Evolutionary conservation across 2,797 vertebrate species (phyloP).

Genomic region (Spinibarbus caldwelli): DNA sequence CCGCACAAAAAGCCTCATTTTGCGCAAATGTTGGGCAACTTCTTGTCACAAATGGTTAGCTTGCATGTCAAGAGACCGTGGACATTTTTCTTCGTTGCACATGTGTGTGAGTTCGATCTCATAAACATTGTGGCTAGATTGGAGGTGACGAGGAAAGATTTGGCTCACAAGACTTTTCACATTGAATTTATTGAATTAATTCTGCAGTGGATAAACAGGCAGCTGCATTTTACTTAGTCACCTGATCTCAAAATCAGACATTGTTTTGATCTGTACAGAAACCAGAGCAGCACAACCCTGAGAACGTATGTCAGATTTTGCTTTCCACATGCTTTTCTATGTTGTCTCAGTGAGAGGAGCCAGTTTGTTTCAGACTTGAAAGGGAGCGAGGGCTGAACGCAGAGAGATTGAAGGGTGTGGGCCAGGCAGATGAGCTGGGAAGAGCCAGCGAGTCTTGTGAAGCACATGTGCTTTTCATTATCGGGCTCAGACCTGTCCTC

Average conservation of each 20-base stretch:
- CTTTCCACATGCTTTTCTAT: conserved; percentile 9
- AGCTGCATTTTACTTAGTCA: conserved; percentile 44
- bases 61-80: conserved; percentile 42
- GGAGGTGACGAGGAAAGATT: background rate
- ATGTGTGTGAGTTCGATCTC: conserved; percentile 45
- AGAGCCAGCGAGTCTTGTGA: conserved; percentile 64
- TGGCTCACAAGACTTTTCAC: background rate
- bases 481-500: conserved; percentile 68
- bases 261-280: conserved; percentile 22
- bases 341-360: conserved; percentile 22
- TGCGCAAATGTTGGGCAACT: conserved; percentile 26
- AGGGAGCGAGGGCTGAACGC: conserved; percentile 45
- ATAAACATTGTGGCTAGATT: conserved; percentile 12
- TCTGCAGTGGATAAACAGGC: conserved; percentile 1
- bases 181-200: conserved; percentile 26
- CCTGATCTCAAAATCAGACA: background rate
- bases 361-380: conserved; percentile 44
- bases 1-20: background rate
- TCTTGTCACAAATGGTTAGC: conserved; percentile 65
- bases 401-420: conserved; percentile 66
- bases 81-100: conserved; percentile 9
- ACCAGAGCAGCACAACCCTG: conserved; percentile 16
- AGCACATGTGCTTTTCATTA: conserved; percentile 78
- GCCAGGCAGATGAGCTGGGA: conserved; percentile 69
- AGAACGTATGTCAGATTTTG: conserved; percentile 23